These are phyloP conservation scores for Apostichopus parvimensis DNA, from an alignment of 35 echinoderm and acorn worm genomes.

Conservation along the genomic window DNA sequence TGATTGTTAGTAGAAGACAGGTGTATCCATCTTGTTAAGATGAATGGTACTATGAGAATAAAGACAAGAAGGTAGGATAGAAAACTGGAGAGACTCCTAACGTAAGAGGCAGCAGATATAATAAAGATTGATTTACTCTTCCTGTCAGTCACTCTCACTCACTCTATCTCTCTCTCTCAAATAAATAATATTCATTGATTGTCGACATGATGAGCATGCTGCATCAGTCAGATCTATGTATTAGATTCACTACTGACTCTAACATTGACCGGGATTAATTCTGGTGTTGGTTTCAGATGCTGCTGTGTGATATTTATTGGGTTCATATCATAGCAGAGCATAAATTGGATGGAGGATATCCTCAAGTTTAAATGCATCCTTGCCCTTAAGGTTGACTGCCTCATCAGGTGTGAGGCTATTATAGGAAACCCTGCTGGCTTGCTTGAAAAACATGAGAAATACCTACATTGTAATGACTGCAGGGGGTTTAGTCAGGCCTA, in stretches of 20 bases:
- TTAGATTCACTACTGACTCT: not conserved
- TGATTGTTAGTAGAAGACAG: not conserved
- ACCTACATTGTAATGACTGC: conserved; percentile 8
- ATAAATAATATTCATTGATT: not conserved
- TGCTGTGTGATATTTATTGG: not conserved
- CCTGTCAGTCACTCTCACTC: conserved; percentile 9
- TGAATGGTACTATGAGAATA: not conserved
- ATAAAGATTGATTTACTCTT: conserved; percentile 32
- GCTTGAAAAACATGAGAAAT: not conserved
- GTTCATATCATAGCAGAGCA: not conserved
- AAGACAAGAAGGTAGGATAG: not conserved
- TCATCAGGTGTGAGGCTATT: conserved; percentile 38
- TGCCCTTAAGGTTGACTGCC: conserved; percentile 30
- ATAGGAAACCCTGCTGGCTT: not conserved
- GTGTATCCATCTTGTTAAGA: not conserved
- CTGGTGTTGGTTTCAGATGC: conserved; percentile 24
- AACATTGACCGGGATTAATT: conserved; percentile 25
- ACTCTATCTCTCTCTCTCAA: not conserved
- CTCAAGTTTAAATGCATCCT: conserved; percentile 6
- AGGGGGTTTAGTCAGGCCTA: not conserved
- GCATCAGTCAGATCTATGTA: conserved; percentile 20
- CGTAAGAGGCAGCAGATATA: conserved; percentile 18
- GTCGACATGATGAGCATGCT: not conserved
- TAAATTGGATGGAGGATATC: conserved; percentile 17
- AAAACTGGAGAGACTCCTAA: conserved; percentile 1